Percentiles rank a stretch among this genome's conserved stretches.
phyloP scores from a whole-genome alignment of 2,888 invertebrate species.

The Melinaea marsaeus region DNA sequence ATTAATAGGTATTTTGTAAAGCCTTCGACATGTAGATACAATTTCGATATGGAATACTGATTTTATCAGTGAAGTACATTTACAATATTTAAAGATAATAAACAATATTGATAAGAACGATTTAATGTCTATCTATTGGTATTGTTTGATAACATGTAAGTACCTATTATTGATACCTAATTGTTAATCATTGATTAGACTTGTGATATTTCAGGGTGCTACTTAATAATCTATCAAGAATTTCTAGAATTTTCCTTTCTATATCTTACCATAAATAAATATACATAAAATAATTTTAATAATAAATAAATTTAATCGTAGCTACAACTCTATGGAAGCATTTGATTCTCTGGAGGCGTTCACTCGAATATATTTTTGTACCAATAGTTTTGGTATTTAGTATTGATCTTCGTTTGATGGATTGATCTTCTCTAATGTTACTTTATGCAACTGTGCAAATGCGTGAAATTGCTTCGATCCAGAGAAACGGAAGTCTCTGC shows the following conservation, averaged over 20 bases:
- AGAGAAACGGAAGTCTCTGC: conserved; percentile 58
- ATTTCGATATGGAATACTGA: conserved; percentile 59
- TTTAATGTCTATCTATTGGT: conserved; percentile 67
- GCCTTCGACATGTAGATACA: conserved; percentile 44
- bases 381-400: conserved; percentile 45
- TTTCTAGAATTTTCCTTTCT: conserved; percentile 17
- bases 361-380: conserved; percentile 59
- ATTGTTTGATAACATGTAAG: conserved; percentile 69
- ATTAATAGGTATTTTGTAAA: conserved; percentile 17
- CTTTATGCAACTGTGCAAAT: conserved; percentile 70
- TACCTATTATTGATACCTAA: conserved; percentile 60
- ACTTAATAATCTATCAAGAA: conserved; percentile 15
- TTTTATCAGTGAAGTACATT: conserved; percentile 69
- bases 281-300: not conserved
- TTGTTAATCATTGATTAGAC: conserved; percentile 48
- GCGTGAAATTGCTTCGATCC: conserved; percentile 69
- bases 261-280: not conserved
- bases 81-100: conserved; percentile 70
- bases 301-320: conserved; percentile 52
- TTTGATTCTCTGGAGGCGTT: conserved; percentile 66
- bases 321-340: conserved; percentile 39
- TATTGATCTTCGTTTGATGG: conserved; percentile 43
- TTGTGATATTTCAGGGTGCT: conserved; percentile 42
- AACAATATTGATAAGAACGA: conserved; percentile 69
- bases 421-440: conserved; percentile 33